These are phyloP conservation scores for Trinorchestia longiramus DNA, from an alignment of 1,140 invertebrate species.

Conservation along the genomic window DNA sequence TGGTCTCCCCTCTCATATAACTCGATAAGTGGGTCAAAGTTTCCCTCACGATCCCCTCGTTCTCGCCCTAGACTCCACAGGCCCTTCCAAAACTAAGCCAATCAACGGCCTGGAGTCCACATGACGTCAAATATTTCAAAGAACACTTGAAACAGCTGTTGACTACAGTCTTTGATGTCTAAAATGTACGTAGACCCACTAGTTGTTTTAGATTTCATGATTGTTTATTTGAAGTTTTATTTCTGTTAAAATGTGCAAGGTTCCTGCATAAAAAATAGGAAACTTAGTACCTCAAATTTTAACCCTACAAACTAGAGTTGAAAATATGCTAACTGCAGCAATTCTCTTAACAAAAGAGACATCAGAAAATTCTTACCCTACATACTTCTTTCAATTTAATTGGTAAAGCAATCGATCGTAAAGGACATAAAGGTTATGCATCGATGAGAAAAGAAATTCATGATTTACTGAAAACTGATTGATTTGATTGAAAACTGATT, in stretches of 20 bases:
- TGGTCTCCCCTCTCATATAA: constrained; percentile 24
- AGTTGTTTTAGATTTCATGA: background rate
- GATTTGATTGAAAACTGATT: too few relatives aligned
- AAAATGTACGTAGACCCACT: background rate
- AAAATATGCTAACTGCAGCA: background rate
- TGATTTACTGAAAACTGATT: too few relatives aligned
- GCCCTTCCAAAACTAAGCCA: constrained; percentile 15
- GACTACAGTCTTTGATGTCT: background rate
- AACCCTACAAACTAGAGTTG: background rate
- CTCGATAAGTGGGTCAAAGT: constrained; percentile 52
- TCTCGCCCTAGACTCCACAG: background rate
- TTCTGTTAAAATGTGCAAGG: too few relatives aligned
- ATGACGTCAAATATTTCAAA: background rate
- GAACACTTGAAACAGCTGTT: background rate
- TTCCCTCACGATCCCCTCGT: background rate
- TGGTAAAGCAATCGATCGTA: too few relatives aligned
- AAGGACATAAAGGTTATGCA: too few relatives aligned
- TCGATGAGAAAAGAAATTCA: too few relatives aligned
- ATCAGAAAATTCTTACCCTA: too few relatives aligned
- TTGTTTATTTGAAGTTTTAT: too few relatives aligned
- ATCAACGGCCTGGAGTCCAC: background rate
- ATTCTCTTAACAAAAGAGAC: too few relatives aligned
- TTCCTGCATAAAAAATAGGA: background rate
- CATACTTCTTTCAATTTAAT: too few relatives aligned
- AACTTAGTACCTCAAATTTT: background rate